Evolutionary conservation across 2,888 invertebrate genomes (phyloP).

Genomic region (Eupithecia subumbrata): DNA sequence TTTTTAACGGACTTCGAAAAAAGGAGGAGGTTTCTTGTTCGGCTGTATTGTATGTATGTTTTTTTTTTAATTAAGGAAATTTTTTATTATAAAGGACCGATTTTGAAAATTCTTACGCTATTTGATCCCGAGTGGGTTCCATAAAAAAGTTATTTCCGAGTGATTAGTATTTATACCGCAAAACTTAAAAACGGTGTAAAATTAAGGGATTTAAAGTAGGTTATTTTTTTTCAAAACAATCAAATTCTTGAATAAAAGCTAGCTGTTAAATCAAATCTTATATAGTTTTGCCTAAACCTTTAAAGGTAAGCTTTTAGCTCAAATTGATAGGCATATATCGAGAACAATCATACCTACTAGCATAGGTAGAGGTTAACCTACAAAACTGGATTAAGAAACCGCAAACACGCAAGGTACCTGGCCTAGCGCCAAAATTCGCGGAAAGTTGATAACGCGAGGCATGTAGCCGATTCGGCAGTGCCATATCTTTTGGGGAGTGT

Average conservation of each 20-base stretch:
- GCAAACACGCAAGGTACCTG: constrained; percentile 17
- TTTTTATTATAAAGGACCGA: no score
- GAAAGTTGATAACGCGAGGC: constrained; percentile 14
- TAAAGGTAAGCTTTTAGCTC: not conserved
- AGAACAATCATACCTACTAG: not conserved
- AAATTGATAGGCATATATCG: not conserved
- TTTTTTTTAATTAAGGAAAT: no score
- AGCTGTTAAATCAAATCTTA: not conserved
- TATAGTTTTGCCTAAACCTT: not conserved
- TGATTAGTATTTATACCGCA: no score
- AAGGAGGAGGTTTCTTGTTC: no score
- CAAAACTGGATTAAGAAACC: constrained; percentile 14
- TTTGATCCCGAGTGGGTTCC: no score
- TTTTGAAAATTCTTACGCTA: no score
- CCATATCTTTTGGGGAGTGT: constrained; percentile 11
- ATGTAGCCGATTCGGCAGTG: constrained; percentile 9
- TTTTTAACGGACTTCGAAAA: no score
- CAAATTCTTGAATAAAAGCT: not conserved
- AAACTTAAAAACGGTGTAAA: no score
- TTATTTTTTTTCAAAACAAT: no score
- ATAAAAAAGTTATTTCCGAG: no score
- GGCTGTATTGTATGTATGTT: no score
- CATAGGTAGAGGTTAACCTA: constrained; percentile 1
- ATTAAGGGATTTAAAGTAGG: no score
- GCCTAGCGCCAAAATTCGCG: constrained; percentile 19